Evolutionary conservation across 2,888 invertebrate genomes (phyloP).

Genomic region (Phyto melanocephala): DNA sequence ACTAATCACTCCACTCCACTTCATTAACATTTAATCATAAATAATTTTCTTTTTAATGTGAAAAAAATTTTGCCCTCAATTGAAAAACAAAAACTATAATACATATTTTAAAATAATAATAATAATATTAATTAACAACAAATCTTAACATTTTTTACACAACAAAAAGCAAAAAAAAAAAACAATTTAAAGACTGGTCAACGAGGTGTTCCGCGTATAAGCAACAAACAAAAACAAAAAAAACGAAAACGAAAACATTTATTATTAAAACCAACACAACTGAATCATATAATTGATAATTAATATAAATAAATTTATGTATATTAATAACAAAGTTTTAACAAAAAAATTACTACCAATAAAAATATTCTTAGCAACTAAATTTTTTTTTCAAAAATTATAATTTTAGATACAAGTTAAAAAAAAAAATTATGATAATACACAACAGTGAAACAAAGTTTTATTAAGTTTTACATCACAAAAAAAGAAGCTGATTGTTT

Average conservation of each 20-base stretch:
- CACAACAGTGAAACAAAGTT: background rate
- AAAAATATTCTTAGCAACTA: conserved; percentile 34
- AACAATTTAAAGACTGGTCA: conserved; percentile 79
- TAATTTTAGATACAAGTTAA: background rate
- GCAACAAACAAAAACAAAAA: conserved; percentile 69
- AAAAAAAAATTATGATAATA: background rate
- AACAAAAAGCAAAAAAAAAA: conserved; percentile 54
- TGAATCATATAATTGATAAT: too few species aligned
- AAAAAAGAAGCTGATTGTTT: too few species aligned
- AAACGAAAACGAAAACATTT: conserved; percentile 11
- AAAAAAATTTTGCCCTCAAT: conserved; percentile 5
- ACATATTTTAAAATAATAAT: conserved; percentile 27
- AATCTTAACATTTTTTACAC: conserved; percentile 27
- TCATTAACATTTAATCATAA: background rate
- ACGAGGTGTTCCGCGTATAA: conserved; percentile 79
- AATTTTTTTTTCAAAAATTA: background rate
- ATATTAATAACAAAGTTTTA: conserved; percentile 32
- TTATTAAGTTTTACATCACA: too few species aligned
- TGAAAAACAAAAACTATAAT: background rate
- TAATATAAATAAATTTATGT: background rate
- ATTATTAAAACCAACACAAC: conserved; percentile 13
- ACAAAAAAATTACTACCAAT: conserved; percentile 30
- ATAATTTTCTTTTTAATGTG: conserved; percentile 6
- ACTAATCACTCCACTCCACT: conserved; percentile 15
- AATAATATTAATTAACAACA: conserved; percentile 2